phyloP scores from a whole-genome alignment of 2,888 invertebrate genomes.

The Synanthedon vespiformis region DNA sequence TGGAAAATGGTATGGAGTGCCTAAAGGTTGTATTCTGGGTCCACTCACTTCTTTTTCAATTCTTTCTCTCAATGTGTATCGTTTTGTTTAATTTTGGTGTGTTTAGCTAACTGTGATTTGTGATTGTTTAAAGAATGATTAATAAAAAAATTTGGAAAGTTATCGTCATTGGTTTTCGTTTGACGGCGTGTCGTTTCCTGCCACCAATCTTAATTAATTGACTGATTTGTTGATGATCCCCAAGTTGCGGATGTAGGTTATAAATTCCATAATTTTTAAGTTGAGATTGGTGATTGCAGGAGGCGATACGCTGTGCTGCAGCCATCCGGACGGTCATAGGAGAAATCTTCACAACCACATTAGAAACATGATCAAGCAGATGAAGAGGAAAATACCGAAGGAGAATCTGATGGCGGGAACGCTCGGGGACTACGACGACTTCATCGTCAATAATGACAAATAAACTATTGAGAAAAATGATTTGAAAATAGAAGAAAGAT shows the following conservation, averaged over 20 bases:
- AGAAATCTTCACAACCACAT: slow-evolving; percentile 40
- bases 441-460: slow-evolving; percentile 57
- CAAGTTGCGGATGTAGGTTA: slow-evolving; percentile 2
- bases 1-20: slow-evolving; percentile 32
- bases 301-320: slow-evolving; percentile 45
- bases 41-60: slow-evolving; percentile 9
- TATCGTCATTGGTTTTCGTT: background rate
- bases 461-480: background rate
- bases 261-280: slow-evolving; percentile 12
- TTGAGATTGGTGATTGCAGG: slow-evolving; percentile 57
- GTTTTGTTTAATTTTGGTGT: background rate
- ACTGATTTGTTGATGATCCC: background rate
- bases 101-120: background rate
- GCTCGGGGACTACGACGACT: slow-evolving; percentile 50
- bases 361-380: slow-evolving; percentile 31
- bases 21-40: slow-evolving; percentile 9
- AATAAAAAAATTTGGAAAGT: background rate
- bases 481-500: slow-evolving; percentile 3
- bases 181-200: slow-evolving; percentile 35
- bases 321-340: slow-evolving; percentile 44
- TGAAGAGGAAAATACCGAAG: slow-evolving; percentile 38
- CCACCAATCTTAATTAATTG: slow-evolving; percentile 27
- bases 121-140: background rate
- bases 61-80: slow-evolving; percentile 1
- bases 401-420: slow-evolving; percentile 44